Conservation (phyloP, 2,113 vertebrate species). For the Castor canadensis region DNA sequence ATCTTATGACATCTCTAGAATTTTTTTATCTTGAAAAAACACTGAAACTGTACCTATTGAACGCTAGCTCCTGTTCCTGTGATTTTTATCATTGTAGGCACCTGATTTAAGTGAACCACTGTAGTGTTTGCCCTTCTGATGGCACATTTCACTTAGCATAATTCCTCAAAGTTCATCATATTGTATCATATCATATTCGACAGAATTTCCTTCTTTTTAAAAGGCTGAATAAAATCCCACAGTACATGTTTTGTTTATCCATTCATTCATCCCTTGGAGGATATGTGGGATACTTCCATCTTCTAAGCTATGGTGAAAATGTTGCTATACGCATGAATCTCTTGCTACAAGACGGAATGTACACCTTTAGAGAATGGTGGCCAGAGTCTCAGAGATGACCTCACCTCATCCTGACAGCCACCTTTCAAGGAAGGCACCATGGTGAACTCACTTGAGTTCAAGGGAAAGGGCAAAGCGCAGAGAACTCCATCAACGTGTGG, state of each 20-base stretch:
- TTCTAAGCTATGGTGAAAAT: neutral
- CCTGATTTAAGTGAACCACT: accelerated
- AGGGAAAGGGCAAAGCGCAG: neutral
- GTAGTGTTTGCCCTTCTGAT: too few relatives aligned
- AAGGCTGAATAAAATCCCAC: neutral
- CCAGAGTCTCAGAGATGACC: neutral
- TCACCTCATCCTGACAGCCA: too few relatives aligned
- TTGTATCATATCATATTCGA: neutral
- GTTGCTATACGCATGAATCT: accelerated
- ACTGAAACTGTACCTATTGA: neutral
- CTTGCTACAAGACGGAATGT: too few relatives aligned
- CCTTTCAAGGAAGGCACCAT: accelerated
- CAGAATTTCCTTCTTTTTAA: neutral
- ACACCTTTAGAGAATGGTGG: neutral
- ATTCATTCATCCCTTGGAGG: accelerated
- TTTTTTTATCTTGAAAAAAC: neutral
- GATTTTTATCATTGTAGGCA: neutral
- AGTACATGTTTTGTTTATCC: too few relatives aligned
- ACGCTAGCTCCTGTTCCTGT: neutral
- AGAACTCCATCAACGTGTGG: accelerated
- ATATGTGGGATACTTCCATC: neutral
- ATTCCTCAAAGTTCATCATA: neutral
- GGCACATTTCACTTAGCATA: neutral
- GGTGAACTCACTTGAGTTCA: neutral
- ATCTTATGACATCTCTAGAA: neutral